These are phyloP conservation scores for Cyanistes caeruleus DNA, from an alignment of 2,113 vertebrate species.

Conservation along the genomic window DNA sequence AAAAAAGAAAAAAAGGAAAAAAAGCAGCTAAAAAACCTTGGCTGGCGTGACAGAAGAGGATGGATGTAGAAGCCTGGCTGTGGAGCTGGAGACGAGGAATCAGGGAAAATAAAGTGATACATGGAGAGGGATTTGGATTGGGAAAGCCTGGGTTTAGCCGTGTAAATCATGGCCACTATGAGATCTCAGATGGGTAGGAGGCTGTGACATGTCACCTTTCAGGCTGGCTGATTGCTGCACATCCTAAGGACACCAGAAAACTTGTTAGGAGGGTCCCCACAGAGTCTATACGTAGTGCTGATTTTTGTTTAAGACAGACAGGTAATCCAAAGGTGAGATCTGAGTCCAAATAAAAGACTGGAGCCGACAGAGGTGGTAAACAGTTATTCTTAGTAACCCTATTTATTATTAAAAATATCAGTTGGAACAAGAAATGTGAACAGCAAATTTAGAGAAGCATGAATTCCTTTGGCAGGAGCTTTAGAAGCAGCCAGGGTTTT, in stretches of 20 bases:
- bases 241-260: not conserved
- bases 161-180: not conserved
- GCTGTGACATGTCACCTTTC: not conserved
- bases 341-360: not conserved
- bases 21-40: not conserved
- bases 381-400: conserved; percentile 45
- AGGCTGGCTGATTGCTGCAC: not conserved
- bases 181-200: not conserved
- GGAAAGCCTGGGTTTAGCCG: not conserved
- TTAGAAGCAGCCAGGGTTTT: conserved; percentile 17
- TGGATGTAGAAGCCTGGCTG: not conserved
- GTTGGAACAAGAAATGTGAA: not conserved
- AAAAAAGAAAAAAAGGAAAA: rapidly evolving
- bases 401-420: conserved; percentile 55
- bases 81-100: not conserved
- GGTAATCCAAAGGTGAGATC: not conserved
- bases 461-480: conserved; percentile 52
- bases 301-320: not conserved
- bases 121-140: not conserved
- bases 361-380: conserved; percentile 2
- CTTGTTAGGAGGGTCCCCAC: not conserved
- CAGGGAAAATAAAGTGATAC: not conserved
- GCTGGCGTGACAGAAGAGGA: not conserved
- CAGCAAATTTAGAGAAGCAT: conserved; percentile 7
- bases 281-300: not conserved